phyloP scores from a whole-genome alignment of 2,888 invertebrate species.

The Bellardia pandia region DNA sequence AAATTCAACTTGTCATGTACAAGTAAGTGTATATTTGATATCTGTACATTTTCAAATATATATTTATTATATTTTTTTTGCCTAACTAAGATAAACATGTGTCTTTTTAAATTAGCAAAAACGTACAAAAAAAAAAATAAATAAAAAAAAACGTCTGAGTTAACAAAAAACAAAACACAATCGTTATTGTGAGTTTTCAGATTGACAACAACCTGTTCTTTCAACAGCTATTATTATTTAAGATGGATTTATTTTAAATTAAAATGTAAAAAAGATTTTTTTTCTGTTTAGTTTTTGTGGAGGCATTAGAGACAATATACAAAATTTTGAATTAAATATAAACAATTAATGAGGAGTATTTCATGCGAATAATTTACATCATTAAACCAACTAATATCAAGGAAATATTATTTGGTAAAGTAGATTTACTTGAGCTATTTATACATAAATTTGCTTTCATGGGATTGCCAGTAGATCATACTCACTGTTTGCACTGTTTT shows the following conservation, averaged over 20 bases:
- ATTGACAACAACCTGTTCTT: conserved; percentile 74
- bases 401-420: too few species aligned
- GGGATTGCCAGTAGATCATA: too few species aligned
- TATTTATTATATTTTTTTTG: conserved; percentile 28
- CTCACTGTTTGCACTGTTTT: too few species aligned
- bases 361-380: neutral
- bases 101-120: conserved; percentile 60
- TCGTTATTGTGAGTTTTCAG: conserved; percentile 46
- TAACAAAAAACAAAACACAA: conserved; percentile 20
- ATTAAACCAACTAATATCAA: too few species aligned
- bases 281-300: conserved; percentile 40
- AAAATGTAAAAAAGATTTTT: conserved; percentile 54
- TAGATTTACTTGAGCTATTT: too few species aligned
- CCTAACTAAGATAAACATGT: conserved; percentile 48
- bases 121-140: conserved; percentile 8
- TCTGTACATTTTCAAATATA: conserved; percentile 41
- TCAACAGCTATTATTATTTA: conserved; percentile 70
- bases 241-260: conserved; percentile 74
- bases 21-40: conserved; percentile 50
- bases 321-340: conserved; percentile 43
- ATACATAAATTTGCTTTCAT: too few species aligned
- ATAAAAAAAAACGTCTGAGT: too few species aligned
- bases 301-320: conserved; percentile 45
- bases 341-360: conserved; percentile 44
- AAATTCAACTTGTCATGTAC: conserved; percentile 71